Percentiles rank a stretch among this genome's conserved stretches.
phyloP scores from a whole-genome alignment of 2,797 vertebrate genomes.

The Urophycis tenuis region DNA sequence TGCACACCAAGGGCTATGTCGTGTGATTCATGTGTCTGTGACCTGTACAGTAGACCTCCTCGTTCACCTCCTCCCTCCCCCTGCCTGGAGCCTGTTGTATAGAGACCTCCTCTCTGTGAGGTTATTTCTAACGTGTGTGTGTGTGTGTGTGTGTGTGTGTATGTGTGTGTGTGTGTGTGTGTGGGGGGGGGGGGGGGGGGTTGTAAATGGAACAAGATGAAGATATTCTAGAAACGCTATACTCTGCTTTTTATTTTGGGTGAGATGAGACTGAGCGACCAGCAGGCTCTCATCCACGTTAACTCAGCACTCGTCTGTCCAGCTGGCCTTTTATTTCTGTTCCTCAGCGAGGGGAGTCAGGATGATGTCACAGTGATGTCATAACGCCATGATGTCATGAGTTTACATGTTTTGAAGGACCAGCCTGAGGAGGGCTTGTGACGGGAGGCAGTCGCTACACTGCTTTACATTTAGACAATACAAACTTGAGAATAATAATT shows the following conservation, averaged over 20 bases:
- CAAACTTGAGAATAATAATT: background rate
- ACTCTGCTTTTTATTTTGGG: too few relatives aligned
- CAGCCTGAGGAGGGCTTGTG: background rate
- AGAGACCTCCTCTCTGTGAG: background rate
- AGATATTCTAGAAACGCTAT: too few relatives aligned
- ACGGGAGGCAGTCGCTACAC: background rate
- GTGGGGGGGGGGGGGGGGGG: too few relatives aligned
- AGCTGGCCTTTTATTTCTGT: background rate
- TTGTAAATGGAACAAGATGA: too few relatives aligned
- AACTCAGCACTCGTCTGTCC: background rate
- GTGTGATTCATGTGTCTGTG: constrained; percentile 64
- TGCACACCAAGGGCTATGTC: constrained; percentile 79
- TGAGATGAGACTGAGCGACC: too few relatives aligned
- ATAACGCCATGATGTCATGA: background rate
- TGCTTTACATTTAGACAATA: too few relatives aligned
- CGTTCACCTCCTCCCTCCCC: background rate
- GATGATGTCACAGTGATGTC: constrained; percentile 15
- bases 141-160: background rate
- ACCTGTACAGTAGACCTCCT: constrained; percentile 59
- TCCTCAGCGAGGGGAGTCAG: background rate
- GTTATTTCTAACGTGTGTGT: too few relatives aligned
- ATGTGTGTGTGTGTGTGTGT: background rate
- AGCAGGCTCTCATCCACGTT: too few relatives aligned
- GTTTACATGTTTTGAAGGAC: background rate
- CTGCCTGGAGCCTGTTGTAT: background rate